Evolutionary conservation across 2,888 invertebrate genomes (phyloP), one percentile per base, ranked within the genome.

Genomic region (Tribolium freemani): DNA sequence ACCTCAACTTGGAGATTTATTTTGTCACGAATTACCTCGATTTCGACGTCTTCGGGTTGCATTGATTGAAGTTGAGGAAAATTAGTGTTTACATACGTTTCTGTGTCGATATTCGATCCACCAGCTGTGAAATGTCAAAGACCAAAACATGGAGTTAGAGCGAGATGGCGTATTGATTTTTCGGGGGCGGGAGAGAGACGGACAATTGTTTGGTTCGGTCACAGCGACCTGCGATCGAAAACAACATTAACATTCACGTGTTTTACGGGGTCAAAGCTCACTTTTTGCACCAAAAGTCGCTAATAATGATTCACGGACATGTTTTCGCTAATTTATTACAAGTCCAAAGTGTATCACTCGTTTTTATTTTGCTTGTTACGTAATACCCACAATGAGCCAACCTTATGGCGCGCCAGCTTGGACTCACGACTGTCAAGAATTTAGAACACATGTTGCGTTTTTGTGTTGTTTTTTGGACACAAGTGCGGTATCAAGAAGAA

Each of bases 111-210:
- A 64, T 64, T 64, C 64, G 64, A 64, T 64, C 53, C 53, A 20
- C 64, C 64, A 64, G 64, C 64, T 64, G 64, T 64, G 26, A 51
- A 53, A 64, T 64, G 64, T 64, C 64, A 64, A 64, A 64, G 64
- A 54, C 44, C 64, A 64, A 64, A 64, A 64, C 64, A 64, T 63
- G 38, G 9, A 9, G 48, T 13, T 50, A 11, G 54, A 64, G 1
- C 5, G 21, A 64, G 64, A 64, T 5, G 54, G 45, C 16, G 20
- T 6, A 11, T 20, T 3, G 5, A 8, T 9, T 5, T 10, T 1
- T 2, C n/a, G 50, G 1, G 3, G 9, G 51, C 13, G 44, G 5
- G 46, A 64, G 5, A 53, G 45, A 64, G 54, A 64, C 3, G 11
- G 11, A 21, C 20, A 11, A 54, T 38, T 38, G 63, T 51, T 51